Evolutionary conservation across 2,797 vertebrate genomes (phyloP), one percentile per base, ranked within the genome.

Genomic region (Tadarida brasiliensis): DNA sequence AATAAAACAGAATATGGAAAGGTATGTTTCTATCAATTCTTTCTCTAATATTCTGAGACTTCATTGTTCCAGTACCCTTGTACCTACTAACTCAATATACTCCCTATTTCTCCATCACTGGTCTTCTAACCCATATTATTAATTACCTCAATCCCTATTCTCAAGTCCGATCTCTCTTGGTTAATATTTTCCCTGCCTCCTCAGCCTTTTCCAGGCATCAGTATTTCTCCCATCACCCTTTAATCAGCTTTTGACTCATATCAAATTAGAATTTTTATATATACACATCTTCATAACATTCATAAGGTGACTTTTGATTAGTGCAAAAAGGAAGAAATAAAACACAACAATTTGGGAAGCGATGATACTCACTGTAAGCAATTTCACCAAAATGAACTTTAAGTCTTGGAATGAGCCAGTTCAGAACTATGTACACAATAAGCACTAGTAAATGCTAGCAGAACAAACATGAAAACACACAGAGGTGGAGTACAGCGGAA

Each of bases 1-100:
- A 96, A 92, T 89, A 70, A 54, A 90, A 95, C 7, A 65, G n/a
- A 81, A 61, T 57, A 85, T 35, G 35, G 70, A 94, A 92, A 96
- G 35, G 19, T 68, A 61, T 87, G 54, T 73, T 83, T 93, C 89
- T 54, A 87, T 68, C 56, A 73, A 87, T 63, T 81, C 65, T 68
- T 90, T 94, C 39, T 61, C 56, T 74, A 85, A 78, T 49, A 91
- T 54, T 81, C 10, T 30, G 92, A 87, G 76, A 65, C 56, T 68
- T 88, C 57, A 65, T 6, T 89, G 11, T 78, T 90, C 56, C 17
- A 71, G 35, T 56, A 61, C 2, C 61, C 16, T 78, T 51, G 15
- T 12, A 82, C 51, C 77, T 28, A 71, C 24, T 78, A 67, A 91
- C 77, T 82, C 86, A 77, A 78, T 16, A 61, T n/a, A 54, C 2